Conservation (phyloP, 1,140 invertebrate species). For the Latrodectus geometricus region DNA sequence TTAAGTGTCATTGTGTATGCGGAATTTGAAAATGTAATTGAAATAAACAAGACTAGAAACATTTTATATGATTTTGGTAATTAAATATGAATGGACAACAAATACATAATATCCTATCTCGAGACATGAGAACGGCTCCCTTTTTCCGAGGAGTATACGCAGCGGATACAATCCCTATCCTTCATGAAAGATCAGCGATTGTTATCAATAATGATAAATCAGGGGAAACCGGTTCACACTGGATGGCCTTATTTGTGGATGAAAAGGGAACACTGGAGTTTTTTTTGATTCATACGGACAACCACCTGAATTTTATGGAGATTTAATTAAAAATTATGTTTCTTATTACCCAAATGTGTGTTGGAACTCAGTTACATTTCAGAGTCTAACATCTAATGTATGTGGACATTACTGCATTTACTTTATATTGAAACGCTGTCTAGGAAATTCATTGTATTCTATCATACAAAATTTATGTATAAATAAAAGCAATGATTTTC, state of each 20-base stretch:
- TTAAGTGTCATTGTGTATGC: background rate
- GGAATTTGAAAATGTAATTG: slow-evolving; percentile 16
- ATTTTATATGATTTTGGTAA: slow-evolving; percentile 23
- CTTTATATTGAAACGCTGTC: too few species aligned
- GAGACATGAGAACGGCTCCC: background rate
- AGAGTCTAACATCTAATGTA: too few species aligned
- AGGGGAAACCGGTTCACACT: background rate
- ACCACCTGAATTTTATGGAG: slow-evolving; percentile 4
- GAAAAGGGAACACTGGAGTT: background rate
- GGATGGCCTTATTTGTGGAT: background rate
- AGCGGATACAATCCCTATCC: background rate
- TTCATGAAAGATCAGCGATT: background rate
- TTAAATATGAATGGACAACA: slow-evolving; percentile 13
- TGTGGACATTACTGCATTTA: too few species aligned
- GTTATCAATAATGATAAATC: background rate
- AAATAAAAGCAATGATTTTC: too few species aligned
- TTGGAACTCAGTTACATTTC: too few species aligned
- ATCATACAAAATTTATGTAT: background rate
- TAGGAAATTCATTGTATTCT: background rate
- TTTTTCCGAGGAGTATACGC: background rate
- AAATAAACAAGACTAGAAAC: slow-evolving; percentile 33
- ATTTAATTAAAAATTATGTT: too few species aligned
- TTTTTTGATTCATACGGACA: slow-evolving; percentile 2
- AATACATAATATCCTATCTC: background rate
- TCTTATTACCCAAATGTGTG: too few species aligned